Base-by-base conservation (phyloP, 92 coral and sea anemone genomes). In the Phenganax marumi region DNA sequence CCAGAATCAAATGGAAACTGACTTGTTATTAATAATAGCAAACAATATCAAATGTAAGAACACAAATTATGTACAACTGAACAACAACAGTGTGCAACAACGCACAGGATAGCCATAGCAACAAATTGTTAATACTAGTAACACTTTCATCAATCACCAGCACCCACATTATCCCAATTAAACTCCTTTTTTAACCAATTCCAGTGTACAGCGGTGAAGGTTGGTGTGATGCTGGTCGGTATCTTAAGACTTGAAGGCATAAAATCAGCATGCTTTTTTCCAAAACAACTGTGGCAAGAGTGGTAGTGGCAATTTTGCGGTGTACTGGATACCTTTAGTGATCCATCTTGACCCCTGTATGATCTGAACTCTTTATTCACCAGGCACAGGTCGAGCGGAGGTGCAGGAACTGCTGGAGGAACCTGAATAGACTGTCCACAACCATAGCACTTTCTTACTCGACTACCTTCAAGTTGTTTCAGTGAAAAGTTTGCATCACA, bases 251-350 rank as follows among this genome's bases (percentile, higher is more conserved):
- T 84, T 4, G 83, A 81, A 12, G 70, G 89, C 23, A 73, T 3
- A 65, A 86, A 86, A 65, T 86, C 84, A 64, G 50, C 54, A 77
- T 74, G 83, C 66, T 25, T 65, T 82, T 68, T 49, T 82, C 74
- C 12, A 54, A 81, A 39, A 50, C 83, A 86, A 48, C 58, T 75
- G 61, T 8, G 69, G 81, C 77, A 66, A 24, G 68, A 79, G 79
- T 74, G 89, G 84, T 86, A 86, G 76, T 86, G 86, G 74, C 89
- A 86, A 23, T 70, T 86, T 66, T 86, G 89, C 12, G 63, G 86
- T 25, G 84, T 82, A 64, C 25, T 60, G 69, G 83, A 72, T 6
- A 86, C 89, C 61, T 86, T 82, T 3, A 81, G 76, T 46, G 71
- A 8, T 64, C 84, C 89, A 82, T 86, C 89, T 82, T 87, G 11